Conservation (phyloP, 64 coral and sea anemone species). For the Catalaphyllia jardinei region DNA sequence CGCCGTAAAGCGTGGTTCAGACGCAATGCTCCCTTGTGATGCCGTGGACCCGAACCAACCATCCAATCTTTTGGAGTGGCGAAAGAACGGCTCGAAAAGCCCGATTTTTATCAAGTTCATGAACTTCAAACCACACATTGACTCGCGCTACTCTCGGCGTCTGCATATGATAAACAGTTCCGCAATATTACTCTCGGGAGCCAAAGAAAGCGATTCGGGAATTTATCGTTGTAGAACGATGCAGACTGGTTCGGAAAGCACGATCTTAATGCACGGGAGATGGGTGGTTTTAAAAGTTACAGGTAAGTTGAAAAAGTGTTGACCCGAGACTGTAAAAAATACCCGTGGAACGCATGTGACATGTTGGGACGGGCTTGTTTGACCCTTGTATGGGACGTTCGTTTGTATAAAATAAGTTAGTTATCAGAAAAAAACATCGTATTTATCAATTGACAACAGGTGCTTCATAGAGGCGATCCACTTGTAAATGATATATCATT, state of each 20-base stretch:
- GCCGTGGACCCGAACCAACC: constrained; percentile 28
- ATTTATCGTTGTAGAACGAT: constrained; percentile 83
- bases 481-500: neutral
- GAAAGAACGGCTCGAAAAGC: constrained; percentile 79
- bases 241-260: constrained; percentile 29
- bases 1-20: constrained; percentile 71
- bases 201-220: constrained; percentile 74
- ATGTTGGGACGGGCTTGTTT: neutral
- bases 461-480: neutral
- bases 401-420: neutral
- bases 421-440: neutral
- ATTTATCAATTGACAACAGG: neutral
- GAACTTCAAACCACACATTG: constrained; percentile 77
- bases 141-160: constrained; percentile 52
- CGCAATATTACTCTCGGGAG: constrained; percentile 80
- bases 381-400: neutral
- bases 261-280: constrained; percentile 59
- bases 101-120: constrained; percentile 90
- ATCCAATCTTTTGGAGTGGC: constrained; percentile 73
- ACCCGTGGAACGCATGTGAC: neutral
- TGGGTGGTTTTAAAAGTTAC: constrained; percentile 69
- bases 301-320: constrained; percentile 57
- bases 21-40: constrained; percentile 81
- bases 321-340: neutral
- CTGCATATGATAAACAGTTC: constrained; percentile 77